phyloP scores from a whole-genome alignment of 2,797 vertebrate genomes.

The Heterohyrax brucei region DNA sequence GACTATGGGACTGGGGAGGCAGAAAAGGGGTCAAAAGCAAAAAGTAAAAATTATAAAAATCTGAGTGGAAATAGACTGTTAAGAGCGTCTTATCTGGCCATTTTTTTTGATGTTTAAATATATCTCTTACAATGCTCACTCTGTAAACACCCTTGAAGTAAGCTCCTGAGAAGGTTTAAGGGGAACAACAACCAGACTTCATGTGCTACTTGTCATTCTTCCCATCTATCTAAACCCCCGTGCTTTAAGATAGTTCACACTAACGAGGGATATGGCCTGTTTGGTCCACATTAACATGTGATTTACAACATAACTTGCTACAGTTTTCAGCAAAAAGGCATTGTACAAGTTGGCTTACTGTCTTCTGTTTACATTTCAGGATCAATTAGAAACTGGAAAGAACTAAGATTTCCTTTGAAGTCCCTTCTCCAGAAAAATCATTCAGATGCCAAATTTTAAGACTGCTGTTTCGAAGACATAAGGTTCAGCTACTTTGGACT shows the following conservation, averaged over 20 bases:
- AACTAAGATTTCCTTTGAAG: slow-evolving; percentile 73
- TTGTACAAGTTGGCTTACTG: slow-evolving; percentile 82
- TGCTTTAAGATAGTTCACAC: background rate
- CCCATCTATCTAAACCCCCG: background rate
- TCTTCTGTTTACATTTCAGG: slow-evolving; percentile 79
- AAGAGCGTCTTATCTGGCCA: background rate
- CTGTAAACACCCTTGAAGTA: background rate
- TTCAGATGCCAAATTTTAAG: slow-evolving; percentile 44
- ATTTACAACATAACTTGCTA: background rate
- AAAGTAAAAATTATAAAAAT: background rate
- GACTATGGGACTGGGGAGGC: background rate
- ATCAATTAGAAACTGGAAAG: slow-evolving; percentile 85
- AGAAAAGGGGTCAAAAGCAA: background rate
- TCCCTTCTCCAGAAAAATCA: slow-evolving; percentile 32
- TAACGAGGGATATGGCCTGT: background rate
- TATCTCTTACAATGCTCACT: background rate
- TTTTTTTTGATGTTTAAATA: background rate
- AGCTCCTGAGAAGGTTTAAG: background rate
- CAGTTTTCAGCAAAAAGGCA: slow-evolving; percentile 47
- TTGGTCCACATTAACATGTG: background rate
- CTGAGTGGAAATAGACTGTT: background rate
- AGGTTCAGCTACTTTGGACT: slow-evolving; percentile 50
- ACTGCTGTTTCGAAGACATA: slow-evolving; percentile 43
- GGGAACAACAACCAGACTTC: background rate
- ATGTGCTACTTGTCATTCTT: background rate